A percentile compares a stretch with the other conserved stretches of the same genome.
Conservation (phyloP, 2,888 invertebrate species). For the Helleia helle region DNA sequence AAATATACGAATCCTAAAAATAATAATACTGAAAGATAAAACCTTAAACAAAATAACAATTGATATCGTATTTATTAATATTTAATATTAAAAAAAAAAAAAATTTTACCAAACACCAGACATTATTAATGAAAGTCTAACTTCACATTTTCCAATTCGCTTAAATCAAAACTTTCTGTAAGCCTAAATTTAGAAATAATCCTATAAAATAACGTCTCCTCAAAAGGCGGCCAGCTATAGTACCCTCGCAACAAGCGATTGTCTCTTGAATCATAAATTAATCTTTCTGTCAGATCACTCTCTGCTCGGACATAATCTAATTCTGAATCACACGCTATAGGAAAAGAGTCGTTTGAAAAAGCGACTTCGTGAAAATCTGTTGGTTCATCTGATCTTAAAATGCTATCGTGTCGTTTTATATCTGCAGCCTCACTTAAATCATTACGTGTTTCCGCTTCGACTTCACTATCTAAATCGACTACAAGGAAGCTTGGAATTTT, state of each 20-base stretch:
- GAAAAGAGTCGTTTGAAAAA: too few species aligned
- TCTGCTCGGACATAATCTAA: slow-evolving; percentile 14
- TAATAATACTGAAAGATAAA: neutral
- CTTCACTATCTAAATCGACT: slow-evolving; percentile 24
- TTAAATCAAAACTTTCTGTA: slow-evolving; percentile 61
- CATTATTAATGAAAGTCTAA: neutral
- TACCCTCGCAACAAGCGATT: slow-evolving; percentile 27
- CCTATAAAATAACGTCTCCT: slow-evolving; percentile 51
- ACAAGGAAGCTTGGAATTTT: slow-evolving; percentile 46
- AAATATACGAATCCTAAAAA: neutral
- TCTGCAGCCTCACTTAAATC: too few species aligned
- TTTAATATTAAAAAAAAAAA: neutral
- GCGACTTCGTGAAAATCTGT: too few species aligned
- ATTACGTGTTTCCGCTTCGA: slow-evolving; percentile 6
- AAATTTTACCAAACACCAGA: neutral
- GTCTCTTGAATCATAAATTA: slow-evolving; percentile 36
- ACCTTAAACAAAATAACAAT: neutral
- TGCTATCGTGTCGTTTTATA: too few species aligned
- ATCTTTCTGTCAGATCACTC: slow-evolving; percentile 18
- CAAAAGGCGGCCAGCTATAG: slow-evolving; percentile 57
- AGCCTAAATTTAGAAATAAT: slow-evolving; percentile 56
- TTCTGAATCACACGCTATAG: slow-evolving; percentile 29
- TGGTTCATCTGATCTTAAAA: too few species aligned
- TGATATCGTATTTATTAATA: neutral
- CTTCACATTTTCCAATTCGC: slow-evolving; percentile 32